A percentile compares a stretch with the other conserved stretches of the same genome.
phyloP scores from a whole-genome alignment of 1,140 invertebrate genomes.

The Eurosta solidaginis region DNA sequence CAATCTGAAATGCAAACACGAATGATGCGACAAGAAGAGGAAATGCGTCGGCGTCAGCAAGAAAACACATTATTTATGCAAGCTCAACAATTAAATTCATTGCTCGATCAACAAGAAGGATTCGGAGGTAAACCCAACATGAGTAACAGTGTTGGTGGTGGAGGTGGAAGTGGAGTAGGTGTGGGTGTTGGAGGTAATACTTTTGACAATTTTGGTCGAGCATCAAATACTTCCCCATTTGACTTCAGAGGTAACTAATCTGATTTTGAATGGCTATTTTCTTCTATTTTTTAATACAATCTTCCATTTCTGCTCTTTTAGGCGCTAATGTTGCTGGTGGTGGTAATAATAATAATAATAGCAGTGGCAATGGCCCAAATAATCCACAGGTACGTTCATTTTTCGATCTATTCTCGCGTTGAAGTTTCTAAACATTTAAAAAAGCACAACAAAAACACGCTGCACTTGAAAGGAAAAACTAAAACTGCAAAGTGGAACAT shows the following conservation, averaged over 20 bases:
- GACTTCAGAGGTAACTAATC: conserved; percentile 50
- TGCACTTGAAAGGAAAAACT: neutral
- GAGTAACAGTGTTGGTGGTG: too few relatives aligned
- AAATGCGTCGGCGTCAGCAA: conserved; percentile 77
- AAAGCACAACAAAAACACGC: neutral
- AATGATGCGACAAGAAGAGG: conserved; percentile 80
- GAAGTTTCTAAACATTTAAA: neutral
- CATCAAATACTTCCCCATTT: conserved; percentile 51
- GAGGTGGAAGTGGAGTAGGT: too few relatives aligned
- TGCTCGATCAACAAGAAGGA: conserved; percentile 65
- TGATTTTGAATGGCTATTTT: neutral
- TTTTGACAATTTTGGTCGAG: conserved; percentile 51
- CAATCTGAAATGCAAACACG: conserved; percentile 76
- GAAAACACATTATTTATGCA: conserved; percentile 83
- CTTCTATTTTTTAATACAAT: neutral
- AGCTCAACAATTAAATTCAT: conserved; percentile 66
- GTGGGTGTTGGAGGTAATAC: conserved; percentile 46
- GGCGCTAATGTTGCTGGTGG: conserved; percentile 10
- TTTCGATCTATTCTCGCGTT: conserved; percentile 35
- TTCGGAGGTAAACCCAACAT: conserved; percentile 57
- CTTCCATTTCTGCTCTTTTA: conserved; percentile 14
- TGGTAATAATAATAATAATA: neutral
- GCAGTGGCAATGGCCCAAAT: conserved; percentile 31
- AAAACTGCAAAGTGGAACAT: neutral
- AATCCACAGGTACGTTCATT: conserved; percentile 40